A percentile compares a stretch with the other conserved stretches of the same genome.
These are phyloP conservation scores for Idaea aversata DNA, from an alignment of 2,888 invertebrate genomes.

Conservation along the genomic window DNA sequence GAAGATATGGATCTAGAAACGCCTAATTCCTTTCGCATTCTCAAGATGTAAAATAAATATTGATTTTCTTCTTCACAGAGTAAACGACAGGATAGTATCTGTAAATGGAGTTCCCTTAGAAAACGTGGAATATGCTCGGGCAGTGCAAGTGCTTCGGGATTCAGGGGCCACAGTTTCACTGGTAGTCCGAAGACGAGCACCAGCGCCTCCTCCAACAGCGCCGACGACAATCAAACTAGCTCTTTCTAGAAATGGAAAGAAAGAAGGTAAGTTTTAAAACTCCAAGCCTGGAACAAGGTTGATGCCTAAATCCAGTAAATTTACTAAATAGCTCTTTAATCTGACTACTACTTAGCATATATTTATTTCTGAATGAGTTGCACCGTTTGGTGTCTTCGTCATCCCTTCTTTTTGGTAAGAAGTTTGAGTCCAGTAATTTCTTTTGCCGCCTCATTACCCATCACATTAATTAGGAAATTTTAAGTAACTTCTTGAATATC, in stretches of 20 bases:
- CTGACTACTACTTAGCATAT: too few species aligned
- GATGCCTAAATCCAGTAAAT: background rate
- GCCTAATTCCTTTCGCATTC: background rate
- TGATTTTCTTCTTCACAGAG: constrained; percentile 79
- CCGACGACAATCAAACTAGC: constrained; percentile 88
- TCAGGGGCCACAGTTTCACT: constrained; percentile 93
- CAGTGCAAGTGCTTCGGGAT: constrained; percentile 94
- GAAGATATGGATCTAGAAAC: background rate
- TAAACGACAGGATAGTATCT: constrained; percentile 97
- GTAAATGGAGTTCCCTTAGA: constrained; percentile 98
- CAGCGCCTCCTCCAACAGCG: constrained; percentile 75
- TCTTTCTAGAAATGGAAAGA: constrained; percentile 94
- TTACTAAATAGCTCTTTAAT: too few species aligned
- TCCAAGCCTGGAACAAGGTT: constrained; percentile 13
- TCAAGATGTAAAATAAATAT: background rate
- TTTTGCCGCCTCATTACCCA: background rate
- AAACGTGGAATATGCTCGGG: constrained; percentile 97
- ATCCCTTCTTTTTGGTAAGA: background rate
- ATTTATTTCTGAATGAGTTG: background rate
- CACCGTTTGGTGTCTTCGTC: too few species aligned
- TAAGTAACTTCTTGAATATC: too few species aligned
- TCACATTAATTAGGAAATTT: too few species aligned
- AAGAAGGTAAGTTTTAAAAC: constrained; percentile 92
- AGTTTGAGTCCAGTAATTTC: background rate
- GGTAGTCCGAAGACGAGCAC: constrained; percentile 91